Conservation (phyloP, 2,113 vertebrate species). For the Oncorhynchus masou region DNA sequence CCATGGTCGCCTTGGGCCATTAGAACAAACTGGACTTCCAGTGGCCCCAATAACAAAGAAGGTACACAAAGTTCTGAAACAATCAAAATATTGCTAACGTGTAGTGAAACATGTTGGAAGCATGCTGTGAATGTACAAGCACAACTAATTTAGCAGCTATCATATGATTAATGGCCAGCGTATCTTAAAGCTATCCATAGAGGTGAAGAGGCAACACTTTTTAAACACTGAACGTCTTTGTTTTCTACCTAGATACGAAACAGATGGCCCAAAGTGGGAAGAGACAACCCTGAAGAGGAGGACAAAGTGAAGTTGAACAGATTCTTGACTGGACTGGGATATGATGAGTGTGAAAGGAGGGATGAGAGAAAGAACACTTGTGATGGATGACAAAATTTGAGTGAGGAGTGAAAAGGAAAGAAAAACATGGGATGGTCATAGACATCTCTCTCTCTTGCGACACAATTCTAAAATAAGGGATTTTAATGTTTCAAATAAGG, state of each 20-base stretch:
- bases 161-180: neutral
- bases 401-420: neutral
- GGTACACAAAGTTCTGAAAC: slow-evolving; percentile 32
- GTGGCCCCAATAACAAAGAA: slow-evolving; percentile 65
- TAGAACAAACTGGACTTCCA: slow-evolving; percentile 69
- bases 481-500: neutral
- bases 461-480: neutral
- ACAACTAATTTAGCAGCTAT: neutral
- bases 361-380: slow-evolving; percentile 13
- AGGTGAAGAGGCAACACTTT: slow-evolving; percentile 18
- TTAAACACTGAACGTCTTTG: slow-evolving; percentile 18
- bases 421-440: neutral
- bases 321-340: slow-evolving; percentile 18
- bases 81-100: neutral
- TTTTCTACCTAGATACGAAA: slow-evolving; percentile 43
- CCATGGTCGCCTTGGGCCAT: slow-evolving; percentile 79
- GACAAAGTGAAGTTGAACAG: slow-evolving; percentile 31
- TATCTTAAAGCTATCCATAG: neutral
- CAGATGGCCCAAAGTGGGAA: slow-evolving; percentile 24
- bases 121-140: neutral
- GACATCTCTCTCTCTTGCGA: slow-evolving; percentile 9
- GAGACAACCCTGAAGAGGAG: slow-evolving; percentile 26
- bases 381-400: slow-evolving; percentile 15
- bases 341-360: slow-evolving; percentile 15
- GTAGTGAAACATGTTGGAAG: too few species aligned